These are phyloP conservation scores for Parnassius smintheus DNA, from an alignment of 2,888 invertebrate species.

Conservation along the genomic window DNA sequence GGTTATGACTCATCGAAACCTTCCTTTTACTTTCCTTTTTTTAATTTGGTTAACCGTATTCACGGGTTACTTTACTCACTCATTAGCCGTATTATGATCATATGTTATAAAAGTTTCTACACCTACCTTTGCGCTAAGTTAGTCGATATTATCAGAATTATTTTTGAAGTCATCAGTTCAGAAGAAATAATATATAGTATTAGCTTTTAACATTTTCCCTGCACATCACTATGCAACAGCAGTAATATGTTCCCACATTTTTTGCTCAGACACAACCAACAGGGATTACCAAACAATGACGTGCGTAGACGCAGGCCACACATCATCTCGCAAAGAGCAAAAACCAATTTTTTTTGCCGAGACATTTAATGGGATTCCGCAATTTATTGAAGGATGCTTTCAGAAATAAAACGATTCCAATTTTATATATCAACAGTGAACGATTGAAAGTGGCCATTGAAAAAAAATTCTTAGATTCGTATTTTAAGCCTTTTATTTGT, in stretches of 20 bases:
- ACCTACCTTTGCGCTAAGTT: too few species aligned
- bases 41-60: too few species aligned
- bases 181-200: too few species aligned
- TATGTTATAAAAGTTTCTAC: too few species aligned
- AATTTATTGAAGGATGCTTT: conserved; percentile 53
- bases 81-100: too few species aligned
- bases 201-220: neutral
- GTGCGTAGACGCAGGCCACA: conserved; percentile 64
- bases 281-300: conserved; percentile 68
- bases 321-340: conserved; percentile 57
- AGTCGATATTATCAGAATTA: too few species aligned
- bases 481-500: too few species aligned
- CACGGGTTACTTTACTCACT: too few species aligned
- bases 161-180: too few species aligned
- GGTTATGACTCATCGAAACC: too few species aligned
- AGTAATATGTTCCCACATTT: conserved; percentile 63
- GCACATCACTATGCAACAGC: conserved; percentile 46
- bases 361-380: conserved; percentile 66
- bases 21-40: too few species aligned
- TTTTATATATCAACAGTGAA: conserved; percentile 14
- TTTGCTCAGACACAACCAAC: conserved; percentile 54
- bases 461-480: neutral
- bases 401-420: conserved; percentile 30
- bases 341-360: conserved; percentile 63
- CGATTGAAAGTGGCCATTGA: conserved; percentile 11